These are phyloP conservation scores for Anguilla marmorata DNA, from an alignment of 2,797 vertebrate genomes.

Conservation along the genomic window DNA sequence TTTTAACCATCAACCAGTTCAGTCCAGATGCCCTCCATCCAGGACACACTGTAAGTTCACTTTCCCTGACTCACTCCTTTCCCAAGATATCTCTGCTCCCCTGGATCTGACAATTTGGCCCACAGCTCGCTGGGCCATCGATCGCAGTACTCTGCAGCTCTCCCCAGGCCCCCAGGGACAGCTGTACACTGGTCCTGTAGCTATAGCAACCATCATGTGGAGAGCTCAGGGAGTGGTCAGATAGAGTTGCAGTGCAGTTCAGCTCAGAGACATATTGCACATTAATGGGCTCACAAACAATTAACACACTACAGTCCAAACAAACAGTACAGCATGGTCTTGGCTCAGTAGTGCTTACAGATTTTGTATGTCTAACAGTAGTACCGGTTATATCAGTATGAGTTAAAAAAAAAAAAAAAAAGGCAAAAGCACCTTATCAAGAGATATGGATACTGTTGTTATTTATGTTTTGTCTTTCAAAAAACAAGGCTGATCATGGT, in stretches of 20 bases:
- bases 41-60: not conserved
- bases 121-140: constrained; percentile 9
- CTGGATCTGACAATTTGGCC: not conserved
- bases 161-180: not conserved
- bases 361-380: not conserved
- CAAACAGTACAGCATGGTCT: not conserved
- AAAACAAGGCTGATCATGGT: not conserved
- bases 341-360: not conserved
- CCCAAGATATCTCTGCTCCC: constrained; percentile 1
- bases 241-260: not conserved
- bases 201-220: not conserved
- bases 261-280: not conserved
- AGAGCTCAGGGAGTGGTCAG: not conserved
- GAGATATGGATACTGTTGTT: not conserved
- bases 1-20: not conserved
- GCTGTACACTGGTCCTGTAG: constrained; percentile 10
- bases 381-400: not conserved
- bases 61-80: constrained; percentile 12
- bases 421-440: not conserved
- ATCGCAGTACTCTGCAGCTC: constrained; percentile 7
- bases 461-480: not conserved
- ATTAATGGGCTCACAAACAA: not conserved
- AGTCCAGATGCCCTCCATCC: not conserved
- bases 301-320: not conserved
- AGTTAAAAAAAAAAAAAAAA: not conserved